Conservation (phyloP, 2,888 invertebrate species). For the Cyaniris semiargus region DNA sequence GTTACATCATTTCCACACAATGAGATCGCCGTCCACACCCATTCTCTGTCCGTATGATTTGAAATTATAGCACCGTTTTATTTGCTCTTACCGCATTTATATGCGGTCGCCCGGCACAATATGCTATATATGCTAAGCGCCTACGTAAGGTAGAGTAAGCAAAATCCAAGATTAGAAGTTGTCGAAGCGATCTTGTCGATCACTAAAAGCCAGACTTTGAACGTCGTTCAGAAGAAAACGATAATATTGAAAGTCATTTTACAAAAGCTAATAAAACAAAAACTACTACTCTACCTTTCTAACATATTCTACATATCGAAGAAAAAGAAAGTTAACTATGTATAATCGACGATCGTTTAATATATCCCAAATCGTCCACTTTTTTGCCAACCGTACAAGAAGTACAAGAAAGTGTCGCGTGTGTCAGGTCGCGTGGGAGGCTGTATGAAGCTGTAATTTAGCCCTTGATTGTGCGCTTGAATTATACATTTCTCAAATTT, state of each 20-base stretch:
- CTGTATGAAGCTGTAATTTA: slow-evolving; percentile 77
- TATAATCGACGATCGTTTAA: not conserved
- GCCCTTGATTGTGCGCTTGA: slow-evolving; percentile 78
- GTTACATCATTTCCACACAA: slow-evolving; percentile 82
- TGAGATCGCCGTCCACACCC: slow-evolving; percentile 80
- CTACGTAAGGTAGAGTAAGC: slow-evolving; percentile 58
- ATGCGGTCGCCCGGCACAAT: slow-evolving; percentile 76
- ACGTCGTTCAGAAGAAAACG: not conserved
- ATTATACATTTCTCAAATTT: slow-evolving; percentile 77
- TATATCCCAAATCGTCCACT: not conserved
- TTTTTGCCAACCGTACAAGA: slow-evolving; percentile 43
- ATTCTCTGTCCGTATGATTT: slow-evolving; percentile 81
- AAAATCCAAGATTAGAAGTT: not conserved
- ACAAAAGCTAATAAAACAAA: not conserved
- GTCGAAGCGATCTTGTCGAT: not conserved
- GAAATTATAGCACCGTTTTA: slow-evolving; percentile 81
- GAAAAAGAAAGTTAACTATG: not conserved
- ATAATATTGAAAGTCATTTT: not conserved
- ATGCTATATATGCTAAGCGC: slow-evolving; percentile 75
- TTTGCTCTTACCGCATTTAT: slow-evolving; percentile 79
- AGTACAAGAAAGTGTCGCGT: slow-evolving; percentile 64
- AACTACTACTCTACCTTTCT: not conserved
- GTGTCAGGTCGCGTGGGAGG: slow-evolving; percentile 71
- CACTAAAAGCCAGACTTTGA: not conserved
- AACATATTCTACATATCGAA: not conserved